A percentile compares a stretch with the other conserved stretches of the same genome.
These are phyloP conservation scores for Galerucella pusilla DNA, from an alignment of 2,888 invertebrate genomes.

Conservation along the genomic window DNA sequence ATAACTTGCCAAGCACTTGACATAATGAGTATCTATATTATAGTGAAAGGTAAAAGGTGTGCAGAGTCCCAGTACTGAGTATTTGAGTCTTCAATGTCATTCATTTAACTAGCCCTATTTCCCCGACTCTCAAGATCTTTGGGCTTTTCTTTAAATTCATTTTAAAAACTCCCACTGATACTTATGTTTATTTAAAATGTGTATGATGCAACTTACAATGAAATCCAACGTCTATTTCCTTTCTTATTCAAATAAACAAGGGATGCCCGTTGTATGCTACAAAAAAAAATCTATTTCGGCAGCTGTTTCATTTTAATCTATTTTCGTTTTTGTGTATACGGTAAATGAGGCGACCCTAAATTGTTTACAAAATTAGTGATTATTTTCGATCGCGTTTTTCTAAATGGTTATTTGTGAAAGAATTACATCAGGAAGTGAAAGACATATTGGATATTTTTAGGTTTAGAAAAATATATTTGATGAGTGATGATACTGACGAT, in stretches of 20 bases:
- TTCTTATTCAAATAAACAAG: conserved; percentile 25
- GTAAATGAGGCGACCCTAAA: conserved; percentile 27
- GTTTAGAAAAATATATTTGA: background rate
- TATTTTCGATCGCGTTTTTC: conserved; percentile 30
- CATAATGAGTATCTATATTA: too few species aligned
- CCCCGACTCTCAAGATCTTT: too few species aligned
- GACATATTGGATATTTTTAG: conserved; percentile 34
- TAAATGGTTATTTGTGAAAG: conserved; percentile 31
- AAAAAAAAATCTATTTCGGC: conserved; percentile 25
- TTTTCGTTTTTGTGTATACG: conserved; percentile 26
- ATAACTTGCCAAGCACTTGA: too few species aligned
- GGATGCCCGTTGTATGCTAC: background rate
- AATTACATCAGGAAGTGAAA: conserved; percentile 32
- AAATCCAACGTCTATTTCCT: conserved; percentile 10
- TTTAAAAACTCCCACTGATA: too few species aligned
- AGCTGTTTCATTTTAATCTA: conserved; percentile 29
- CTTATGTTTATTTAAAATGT: background rate
- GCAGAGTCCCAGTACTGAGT: too few species aligned
- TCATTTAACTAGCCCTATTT: too few species aligned
- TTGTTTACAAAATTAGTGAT: conserved; percentile 35
- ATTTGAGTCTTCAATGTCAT: too few species aligned
- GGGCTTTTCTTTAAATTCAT: too few species aligned
- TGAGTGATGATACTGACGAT: background rate
- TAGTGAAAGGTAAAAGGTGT: too few species aligned
- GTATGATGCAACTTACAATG: conserved; percentile 14